phyloP scores from a whole-genome alignment of 1,140 invertebrate genomes.

The Paraescarpia echinospica region DNA sequence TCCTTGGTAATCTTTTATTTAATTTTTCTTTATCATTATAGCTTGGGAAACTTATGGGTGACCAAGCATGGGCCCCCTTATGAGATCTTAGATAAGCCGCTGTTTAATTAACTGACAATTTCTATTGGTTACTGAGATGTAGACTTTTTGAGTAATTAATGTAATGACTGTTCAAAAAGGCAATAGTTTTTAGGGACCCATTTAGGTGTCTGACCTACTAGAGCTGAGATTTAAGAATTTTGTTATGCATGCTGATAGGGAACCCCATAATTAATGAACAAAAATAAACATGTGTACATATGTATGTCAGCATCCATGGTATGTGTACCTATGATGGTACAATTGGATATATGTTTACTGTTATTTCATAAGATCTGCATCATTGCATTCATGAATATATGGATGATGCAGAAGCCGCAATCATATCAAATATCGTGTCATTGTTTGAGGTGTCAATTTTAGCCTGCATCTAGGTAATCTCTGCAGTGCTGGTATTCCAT shows the following conservation, averaged over 20 bases:
- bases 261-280: background rate
- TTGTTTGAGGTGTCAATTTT: background rate
- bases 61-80: too few species aligned
- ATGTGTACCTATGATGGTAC: background rate
- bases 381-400: background rate
- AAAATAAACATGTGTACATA: background rate
- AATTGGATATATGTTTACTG: background rate
- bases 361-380: background rate
- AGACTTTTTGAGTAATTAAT: too few species aligned
- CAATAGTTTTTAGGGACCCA: too few species aligned
- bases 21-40: too few species aligned
- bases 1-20: too few species aligned
- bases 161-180: too few species aligned
- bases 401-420: background rate
- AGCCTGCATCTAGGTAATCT: background rate
- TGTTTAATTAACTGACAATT: too few species aligned
- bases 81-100: too few species aligned
- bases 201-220: too few species aligned
- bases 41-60: too few species aligned
- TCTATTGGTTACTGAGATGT: too few species aligned
- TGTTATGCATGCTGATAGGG: background rate
- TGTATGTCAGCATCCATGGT: background rate
- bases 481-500: background rate
- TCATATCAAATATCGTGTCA: background rate
- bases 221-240: background rate